These are phyloP conservation scores for Electrona antarctica DNA, from an alignment of 2,113 vertebrate genomes.

Conservation along the genomic window DNA sequence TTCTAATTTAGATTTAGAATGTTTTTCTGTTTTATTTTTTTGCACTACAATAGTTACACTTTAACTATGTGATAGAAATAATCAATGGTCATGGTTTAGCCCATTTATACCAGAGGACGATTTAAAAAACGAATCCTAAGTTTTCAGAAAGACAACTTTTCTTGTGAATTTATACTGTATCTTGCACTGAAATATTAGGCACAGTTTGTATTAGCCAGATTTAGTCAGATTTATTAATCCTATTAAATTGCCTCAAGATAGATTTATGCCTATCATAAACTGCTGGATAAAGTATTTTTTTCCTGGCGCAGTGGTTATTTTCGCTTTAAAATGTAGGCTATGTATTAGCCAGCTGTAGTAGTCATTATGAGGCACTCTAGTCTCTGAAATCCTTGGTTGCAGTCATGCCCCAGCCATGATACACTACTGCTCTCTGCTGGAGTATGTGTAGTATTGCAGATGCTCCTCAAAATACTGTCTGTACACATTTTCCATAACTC, in stretches of 20 bases:
- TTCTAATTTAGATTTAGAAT: background rate
- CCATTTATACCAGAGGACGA: no score
- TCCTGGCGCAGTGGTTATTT: background rate
- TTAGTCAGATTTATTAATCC: background rate
- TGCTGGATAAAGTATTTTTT: background rate
- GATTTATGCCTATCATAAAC: background rate
- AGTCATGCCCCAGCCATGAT: background rate
- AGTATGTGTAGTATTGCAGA: slow-evolving; percentile 13
- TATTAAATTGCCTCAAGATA: background rate
- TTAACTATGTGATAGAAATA: no score
- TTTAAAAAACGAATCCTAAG: no score
- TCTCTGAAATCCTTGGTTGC: background rate
- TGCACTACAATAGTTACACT: no score
- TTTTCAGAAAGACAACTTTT: no score
- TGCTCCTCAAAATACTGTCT: background rate
- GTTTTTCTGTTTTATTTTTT: no score
- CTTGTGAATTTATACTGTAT: no score
- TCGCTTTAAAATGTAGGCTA: slow-evolving; percentile 3
- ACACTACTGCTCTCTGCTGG: slow-evolving; percentile 66
- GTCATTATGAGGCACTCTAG: slow-evolving; percentile 1
- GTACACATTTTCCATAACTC: background rate
- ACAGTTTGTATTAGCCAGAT: background rate
- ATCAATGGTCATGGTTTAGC: no score
- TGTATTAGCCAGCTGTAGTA: background rate
- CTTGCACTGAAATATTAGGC: background rate